Evolutionary conservation across 2,113 vertebrate genomes (phyloP).

Genomic region (Dipodomys merriami): DNA sequence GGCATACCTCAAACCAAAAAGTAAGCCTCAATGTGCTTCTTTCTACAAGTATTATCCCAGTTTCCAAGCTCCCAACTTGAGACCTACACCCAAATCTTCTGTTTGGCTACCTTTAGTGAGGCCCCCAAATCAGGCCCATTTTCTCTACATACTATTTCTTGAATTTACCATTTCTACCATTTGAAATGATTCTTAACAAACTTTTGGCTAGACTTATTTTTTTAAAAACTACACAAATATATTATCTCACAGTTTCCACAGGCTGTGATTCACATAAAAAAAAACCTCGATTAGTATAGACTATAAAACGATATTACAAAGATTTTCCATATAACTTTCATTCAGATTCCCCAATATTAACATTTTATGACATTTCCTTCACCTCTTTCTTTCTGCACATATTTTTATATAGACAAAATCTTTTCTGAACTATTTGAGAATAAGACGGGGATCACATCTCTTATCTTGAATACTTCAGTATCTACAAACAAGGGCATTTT

Average conservation of each 20-base stretch:
- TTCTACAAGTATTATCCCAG: not conserved
- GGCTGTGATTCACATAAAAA: constrained; percentile 24
- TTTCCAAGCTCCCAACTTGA: constrained; percentile 3
- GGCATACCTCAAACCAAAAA: not conserved
- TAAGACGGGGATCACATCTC: not conserved
- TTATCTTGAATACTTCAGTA: constrained; percentile 5
- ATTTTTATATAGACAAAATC: not conserved
- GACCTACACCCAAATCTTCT: not conserved
- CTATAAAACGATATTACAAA: not conserved
- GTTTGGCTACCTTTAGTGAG: not conserved
- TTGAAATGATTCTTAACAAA: not conserved
- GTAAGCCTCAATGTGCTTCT: not conserved
- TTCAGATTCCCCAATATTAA: constrained; percentile 3
- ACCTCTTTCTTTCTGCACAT: not conserved
- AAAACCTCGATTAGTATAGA: not conserved
- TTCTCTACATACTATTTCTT: not conserved
- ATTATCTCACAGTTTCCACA: not conserved
- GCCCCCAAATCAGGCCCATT: not conserved
- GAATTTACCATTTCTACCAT: not conserved
- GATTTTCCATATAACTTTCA: not conserved
- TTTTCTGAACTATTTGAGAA: constrained; percentile 9
- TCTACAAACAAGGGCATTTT: not conserved
- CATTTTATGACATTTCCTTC: constrained; percentile 3
- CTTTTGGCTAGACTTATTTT: not conserved
- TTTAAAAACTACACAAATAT: constrained; percentile 6